These are phyloP conservation scores for Hanleya hanleyi DNA, from an alignment of 2,888 invertebrate genomes.

Conservation along the genomic window DNA sequence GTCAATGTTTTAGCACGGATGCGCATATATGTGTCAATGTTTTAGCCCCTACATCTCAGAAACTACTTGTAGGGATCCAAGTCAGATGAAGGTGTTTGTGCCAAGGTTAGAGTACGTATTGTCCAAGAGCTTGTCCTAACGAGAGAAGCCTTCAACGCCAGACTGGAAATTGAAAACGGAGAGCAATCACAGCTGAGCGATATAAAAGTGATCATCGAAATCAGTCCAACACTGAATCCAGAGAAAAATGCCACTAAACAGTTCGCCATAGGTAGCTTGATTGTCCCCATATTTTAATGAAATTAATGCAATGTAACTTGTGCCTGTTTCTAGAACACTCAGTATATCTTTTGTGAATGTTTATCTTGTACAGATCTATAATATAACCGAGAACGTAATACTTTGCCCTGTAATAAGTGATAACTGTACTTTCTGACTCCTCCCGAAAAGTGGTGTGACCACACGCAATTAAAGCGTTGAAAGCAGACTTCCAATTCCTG, in stretches of 20 bases:
- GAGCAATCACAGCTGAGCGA: slow-evolving; percentile 35
- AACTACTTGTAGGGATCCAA: too few relatives aligned
- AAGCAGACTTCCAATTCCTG: too few relatives aligned
- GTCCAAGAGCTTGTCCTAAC: slow-evolving; percentile 45
- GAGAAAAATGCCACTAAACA: slow-evolving; percentile 27
- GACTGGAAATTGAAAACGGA: slow-evolving; percentile 47
- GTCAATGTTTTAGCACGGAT: too few relatives aligned
- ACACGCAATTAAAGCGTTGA: too few relatives aligned
- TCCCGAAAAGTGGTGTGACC: too few relatives aligned
- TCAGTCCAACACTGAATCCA: slow-evolving; percentile 27
- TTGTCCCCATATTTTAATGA: neutral
- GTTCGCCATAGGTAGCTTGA: slow-evolving; percentile 42
- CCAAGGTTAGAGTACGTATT: slow-evolving; percentile 43
- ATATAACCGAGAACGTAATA: too few relatives aligned
- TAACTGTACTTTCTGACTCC: too few relatives aligned
- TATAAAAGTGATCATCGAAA: slow-evolving; percentile 37
- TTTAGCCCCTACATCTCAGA: neutral
- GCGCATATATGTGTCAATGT: neutral
- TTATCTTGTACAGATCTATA: too few relatives aligned
- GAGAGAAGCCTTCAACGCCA: slow-evolving; percentile 46
- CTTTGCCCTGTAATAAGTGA: too few relatives aligned
- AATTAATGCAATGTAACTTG: too few relatives aligned
- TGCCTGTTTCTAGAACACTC: too few relatives aligned
- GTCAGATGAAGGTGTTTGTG: slow-evolving; percentile 44
- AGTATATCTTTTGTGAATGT: too few relatives aligned